phyloP scores from a whole-genome alignment of 2,797 vertebrate species.

The Sebastes hubbsi region DNA sequence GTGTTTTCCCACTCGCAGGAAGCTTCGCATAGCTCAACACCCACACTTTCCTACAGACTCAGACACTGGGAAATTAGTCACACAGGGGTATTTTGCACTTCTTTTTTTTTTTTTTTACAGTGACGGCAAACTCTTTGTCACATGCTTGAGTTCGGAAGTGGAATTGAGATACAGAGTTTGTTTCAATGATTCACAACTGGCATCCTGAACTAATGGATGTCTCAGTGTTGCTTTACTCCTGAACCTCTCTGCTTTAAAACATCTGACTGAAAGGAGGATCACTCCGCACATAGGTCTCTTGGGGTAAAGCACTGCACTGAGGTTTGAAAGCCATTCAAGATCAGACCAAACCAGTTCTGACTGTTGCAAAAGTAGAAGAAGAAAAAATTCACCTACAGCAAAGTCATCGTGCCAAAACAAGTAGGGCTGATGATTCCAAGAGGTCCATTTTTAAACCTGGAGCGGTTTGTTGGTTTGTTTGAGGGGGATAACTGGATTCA shows the following conservation, averaged over 20 bases:
- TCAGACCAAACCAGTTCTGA: slow-evolving; percentile 78
- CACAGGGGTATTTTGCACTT: slow-evolving; percentile 41
- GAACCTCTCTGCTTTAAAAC: slow-evolving; percentile 4
- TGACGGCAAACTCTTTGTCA: slow-evolving; percentile 39
- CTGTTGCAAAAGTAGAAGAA: slow-evolving; percentile 48
- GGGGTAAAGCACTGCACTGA: slow-evolving; percentile 15
- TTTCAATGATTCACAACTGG: slow-evolving; percentile 4
- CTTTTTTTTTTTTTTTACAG: slow-evolving; percentile 24
- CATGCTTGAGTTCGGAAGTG: slow-evolving; percentile 19
- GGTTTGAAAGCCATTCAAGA: slow-evolving; percentile 51
- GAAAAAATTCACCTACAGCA: slow-evolving; percentile 74
- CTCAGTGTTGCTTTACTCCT: slow-evolving; percentile 12
- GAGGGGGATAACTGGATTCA: slow-evolving; percentile 76
- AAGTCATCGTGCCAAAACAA: slow-evolving; percentile 86
- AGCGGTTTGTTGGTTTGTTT: slow-evolving; percentile 76
- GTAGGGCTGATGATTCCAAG: slow-evolving; percentile 83
- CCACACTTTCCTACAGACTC: slow-evolving; percentile 68
- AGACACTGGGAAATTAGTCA: slow-evolving; percentile 60
- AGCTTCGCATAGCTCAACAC: slow-evolving; percentile 70
- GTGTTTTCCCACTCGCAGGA: slow-evolving; percentile 70
- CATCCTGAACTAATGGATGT: slow-evolving; percentile 22
- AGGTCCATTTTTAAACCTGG: slow-evolving; percentile 83
- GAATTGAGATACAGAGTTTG: slow-evolving; percentile 15
- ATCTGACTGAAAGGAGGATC: slow-evolving; percentile 7
- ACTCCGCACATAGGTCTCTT: slow-evolving; percentile 25